These are phyloP conservation scores for Pedetes capensis DNA, from an alignment of 2,113 vertebrate species.

Conservation along the genomic window DNA sequence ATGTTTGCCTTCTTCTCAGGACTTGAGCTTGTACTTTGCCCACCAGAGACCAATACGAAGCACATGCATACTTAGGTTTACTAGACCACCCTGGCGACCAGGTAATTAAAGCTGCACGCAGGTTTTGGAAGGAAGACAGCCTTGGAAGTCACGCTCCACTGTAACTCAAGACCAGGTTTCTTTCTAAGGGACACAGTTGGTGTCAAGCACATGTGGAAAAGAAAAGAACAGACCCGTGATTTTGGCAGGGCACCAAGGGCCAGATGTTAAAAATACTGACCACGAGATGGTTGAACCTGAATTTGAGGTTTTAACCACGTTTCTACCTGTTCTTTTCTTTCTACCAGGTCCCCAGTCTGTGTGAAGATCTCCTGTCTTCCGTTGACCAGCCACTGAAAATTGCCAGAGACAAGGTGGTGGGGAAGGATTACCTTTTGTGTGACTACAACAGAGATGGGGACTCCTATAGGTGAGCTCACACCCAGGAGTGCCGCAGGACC, in stretches of 20 bases:
- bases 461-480: conserved; percentile 91
- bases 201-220: conserved; percentile 49
- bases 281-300: neutral
- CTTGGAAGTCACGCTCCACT: neutral
- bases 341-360: conserved; percentile 93
- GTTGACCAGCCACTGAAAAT: conserved; percentile 99
- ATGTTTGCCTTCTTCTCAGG: conserved; percentile 77
- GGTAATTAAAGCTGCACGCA: conserved; percentile 39
- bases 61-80: neutral
- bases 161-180: conserved; percentile 48
- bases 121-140: neutral
- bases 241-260: conserved; percentile 49
- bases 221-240: neutral
- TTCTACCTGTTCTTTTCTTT: conserved; percentile 1
- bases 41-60: neutral
- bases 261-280: conserved; percentile 29
- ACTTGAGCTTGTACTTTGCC: conserved; percentile 33
- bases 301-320: neutral
- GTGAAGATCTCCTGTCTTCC: conserved; percentile 98
- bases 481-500: rapidly evolving
- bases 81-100: conserved; percentile 69
- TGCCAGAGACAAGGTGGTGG: conserved; percentile 95
- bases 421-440: conserved; percentile 98
- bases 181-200: conserved; percentile 23
- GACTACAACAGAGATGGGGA: conserved; percentile 99